Base-by-base conservation (phyloP, 2,113 vertebrate species). In the Labeo rohita region DNA sequence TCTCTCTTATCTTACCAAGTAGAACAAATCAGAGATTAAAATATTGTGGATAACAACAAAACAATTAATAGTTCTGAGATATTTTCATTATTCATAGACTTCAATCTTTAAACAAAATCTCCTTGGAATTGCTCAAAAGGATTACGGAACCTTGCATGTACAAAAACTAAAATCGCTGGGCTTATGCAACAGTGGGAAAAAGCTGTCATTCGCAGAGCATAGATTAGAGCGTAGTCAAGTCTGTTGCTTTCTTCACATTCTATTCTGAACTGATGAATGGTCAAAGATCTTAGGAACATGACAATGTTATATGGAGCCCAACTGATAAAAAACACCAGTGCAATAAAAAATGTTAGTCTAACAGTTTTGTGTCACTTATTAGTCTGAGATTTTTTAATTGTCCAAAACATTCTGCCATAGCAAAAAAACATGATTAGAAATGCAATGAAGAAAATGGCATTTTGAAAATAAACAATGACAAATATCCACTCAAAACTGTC, bases 101-200 rank as follows among this genome's bases (percentile, higher is more conserved):
- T 34, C 6, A 15, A 39, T 68, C 7, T 68, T 68, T 70, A 68
- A 15, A 43, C 9, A 43, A 43, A 9, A 45, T 2, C 68, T 45
- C 4, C 9, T 6, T n/a, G 18, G 18, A 11, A n/a, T 72, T 45
- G 39, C 9, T 45, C 9, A 5, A 72, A 43, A 43, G 2, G 2
- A 10, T 90, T 95, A 89, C 95, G 95, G 91, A 98, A 98, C 91
- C 96, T 98, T 50, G 96, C 94, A 23, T 97, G 96, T 0, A 97
- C 94, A 12, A 99, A 95, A 9, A 94, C 96, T 1, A 97, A 98
- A 86, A 98, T 96, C 54, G 97, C 94, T 0, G 97, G 97, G 87
- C 98, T 99, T 83, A 98, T 91, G 88, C 96, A 98, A 89, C 97
- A 98, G 86, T 98, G 97, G 15, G 94, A 97, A 88, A 96, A 97